Evolutionary conservation across 2,113 vertebrate species (phyloP).

Genomic region (Procavia capensis): DNA sequence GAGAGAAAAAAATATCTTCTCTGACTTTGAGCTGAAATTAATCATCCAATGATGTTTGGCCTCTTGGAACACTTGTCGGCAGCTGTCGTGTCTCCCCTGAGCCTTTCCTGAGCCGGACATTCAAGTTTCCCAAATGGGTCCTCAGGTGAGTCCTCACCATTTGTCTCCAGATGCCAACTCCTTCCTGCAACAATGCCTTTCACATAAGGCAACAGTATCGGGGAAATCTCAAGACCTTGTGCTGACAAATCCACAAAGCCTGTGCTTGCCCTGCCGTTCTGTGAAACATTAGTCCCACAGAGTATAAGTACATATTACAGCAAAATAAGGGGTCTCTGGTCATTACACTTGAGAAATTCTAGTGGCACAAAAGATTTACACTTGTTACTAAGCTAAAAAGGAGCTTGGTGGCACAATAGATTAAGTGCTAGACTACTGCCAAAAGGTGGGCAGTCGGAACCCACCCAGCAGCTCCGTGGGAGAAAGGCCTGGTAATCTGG

Average conservation of each 20-base stretch:
- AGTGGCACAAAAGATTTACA: too few relatives aligned
- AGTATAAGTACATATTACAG: not conserved
- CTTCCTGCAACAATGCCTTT: not conserved
- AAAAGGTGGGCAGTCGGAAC: too few relatives aligned
- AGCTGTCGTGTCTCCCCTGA: not conserved
- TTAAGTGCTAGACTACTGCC: too few relatives aligned
- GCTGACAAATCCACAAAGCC: constrained; percentile 24
- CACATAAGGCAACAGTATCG: not conserved
- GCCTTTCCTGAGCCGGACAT: not conserved
- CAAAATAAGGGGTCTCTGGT: not conserved
- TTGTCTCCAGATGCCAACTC: not conserved
- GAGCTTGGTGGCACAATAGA: too few relatives aligned
- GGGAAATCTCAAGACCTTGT: not conserved
- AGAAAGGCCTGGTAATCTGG: too few relatives aligned
- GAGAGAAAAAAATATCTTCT: not conserved
- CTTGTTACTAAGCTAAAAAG: too few relatives aligned
- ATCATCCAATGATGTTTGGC: constrained; percentile 22
- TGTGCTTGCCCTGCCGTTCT: not conserved
- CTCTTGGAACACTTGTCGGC: not conserved
- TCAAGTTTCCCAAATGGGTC: not conserved
- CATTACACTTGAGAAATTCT: not conserved
- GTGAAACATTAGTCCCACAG: not conserved
- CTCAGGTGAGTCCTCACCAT: not conserved
- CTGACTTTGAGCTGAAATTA: constrained; percentile 41
- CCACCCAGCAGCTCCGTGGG: too few relatives aligned